Evolutionary conservation across 2,113 vertebrate genomes (phyloP).

Genomic region (Jacana jacana): DNA sequence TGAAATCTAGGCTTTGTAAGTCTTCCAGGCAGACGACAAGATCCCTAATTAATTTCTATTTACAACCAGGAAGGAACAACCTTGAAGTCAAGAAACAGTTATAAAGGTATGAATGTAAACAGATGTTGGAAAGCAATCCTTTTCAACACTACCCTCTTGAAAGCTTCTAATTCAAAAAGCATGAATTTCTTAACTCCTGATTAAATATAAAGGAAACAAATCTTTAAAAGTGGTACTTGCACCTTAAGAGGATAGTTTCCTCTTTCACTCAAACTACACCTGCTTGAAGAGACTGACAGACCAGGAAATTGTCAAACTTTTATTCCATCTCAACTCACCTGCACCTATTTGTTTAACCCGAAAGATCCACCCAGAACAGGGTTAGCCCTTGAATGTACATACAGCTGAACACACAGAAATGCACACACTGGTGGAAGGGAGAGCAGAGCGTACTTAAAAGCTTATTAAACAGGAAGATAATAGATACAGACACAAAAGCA

Average conservation of each 20-base stretch:
- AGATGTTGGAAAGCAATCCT: background rate
- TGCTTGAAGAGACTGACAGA: background rate
- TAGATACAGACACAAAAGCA: background rate
- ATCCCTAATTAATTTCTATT: background rate
- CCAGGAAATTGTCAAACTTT: background rate
- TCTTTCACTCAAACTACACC: background rate
- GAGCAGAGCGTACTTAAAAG: fast-evolving
- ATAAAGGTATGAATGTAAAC: background rate
- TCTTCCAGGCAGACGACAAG: background rate
- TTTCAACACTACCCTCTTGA: background rate
- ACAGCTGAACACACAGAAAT: background rate
- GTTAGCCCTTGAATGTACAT: background rate
- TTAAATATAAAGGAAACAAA: slow-evolving; percentile 11
- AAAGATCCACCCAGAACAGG: background rate
- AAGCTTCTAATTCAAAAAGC: background rate
- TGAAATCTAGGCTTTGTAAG: background rate
- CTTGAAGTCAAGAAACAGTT: background rate
- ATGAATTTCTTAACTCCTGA: background rate
- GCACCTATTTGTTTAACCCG: background rate
- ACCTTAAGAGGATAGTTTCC: background rate
- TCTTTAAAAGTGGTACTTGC: background rate
- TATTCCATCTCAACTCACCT: background rate
- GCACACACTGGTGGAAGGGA: background rate
- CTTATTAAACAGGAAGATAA: background rate
- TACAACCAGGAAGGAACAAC: background rate